Base-by-base conservation (phyloP, 2,888 invertebrate species). In the Harpalus rufipes region DNA sequence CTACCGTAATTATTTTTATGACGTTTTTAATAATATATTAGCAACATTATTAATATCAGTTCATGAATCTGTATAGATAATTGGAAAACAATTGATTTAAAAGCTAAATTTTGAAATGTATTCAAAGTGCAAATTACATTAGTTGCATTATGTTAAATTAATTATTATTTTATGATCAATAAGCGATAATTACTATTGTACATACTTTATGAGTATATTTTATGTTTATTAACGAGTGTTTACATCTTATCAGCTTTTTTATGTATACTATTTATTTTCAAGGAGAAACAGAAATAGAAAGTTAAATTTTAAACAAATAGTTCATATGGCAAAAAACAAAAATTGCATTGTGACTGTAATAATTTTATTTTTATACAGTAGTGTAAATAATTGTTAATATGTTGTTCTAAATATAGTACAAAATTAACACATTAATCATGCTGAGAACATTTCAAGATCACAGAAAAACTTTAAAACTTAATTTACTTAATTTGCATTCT, bases 401-500 rank as follows among this genome's bases (percentile, higher is more conserved):
- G 14, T 14, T 0, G 41, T 14, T 39, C 68, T 39, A 12, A 14
- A 68, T 41, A 68, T 41, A 39, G 68, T 14, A 39, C 1, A 68
- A 14, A 74, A 74, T 74, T 18, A 44, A 18, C 44, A 74, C 44
- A 74, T 74, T 44, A 44, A 74, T 74, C 72, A 74, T 10, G 41
- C 18, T 74, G 44, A 74, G 41, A 74, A 74, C 72, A 74, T 74
- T 74, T 74, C 72, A 74, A 51, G 72, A 74, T 74, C 44, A 74
- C 44, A 74, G 68, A 68, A 51, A 74, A 74, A 74, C 72, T 63
- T 25, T 32, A 25, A 68, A 14, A 68, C 14, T 41, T 41, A 39
- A 68, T 68, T 39, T 68, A n/a, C 68, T 44, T 44, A 16, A 74
- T 74, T 74, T 44, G 44, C 14, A 74, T 74, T 74, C 18, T 7